These are phyloP conservation scores for Leptopterna dolabrata DNA, from an alignment of 2,888 invertebrate species.

Conservation along the genomic window DNA sequence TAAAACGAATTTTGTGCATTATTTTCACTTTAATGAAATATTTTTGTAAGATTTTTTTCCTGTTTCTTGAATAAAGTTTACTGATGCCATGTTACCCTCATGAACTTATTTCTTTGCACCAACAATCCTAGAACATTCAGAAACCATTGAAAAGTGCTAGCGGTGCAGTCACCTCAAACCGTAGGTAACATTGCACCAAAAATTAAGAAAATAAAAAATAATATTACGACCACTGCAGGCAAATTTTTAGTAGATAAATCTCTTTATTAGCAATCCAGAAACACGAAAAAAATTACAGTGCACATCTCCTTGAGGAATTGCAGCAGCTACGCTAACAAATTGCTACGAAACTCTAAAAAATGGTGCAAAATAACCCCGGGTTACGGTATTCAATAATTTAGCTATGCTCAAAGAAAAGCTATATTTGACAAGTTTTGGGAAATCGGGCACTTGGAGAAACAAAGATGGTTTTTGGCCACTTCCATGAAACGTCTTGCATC, in stretches of 20 bases:
- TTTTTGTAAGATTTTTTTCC: no score
- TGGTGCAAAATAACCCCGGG: not conserved
- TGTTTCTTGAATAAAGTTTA: no score
- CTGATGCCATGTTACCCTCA: not conserved
- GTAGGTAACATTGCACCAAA: not conserved
- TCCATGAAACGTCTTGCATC: no score
- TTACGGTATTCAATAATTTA: no score
- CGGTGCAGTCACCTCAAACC: no score
- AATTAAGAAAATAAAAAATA: not conserved
- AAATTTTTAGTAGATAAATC: not conserved
- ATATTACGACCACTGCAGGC: not conserved
- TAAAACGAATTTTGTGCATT: no score
- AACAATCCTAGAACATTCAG: not conserved
- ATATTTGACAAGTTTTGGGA: no score
- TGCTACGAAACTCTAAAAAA: not conserved
- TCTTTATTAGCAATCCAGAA: not conserved
- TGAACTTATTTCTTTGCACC: not conserved
- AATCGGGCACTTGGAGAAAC: no score
- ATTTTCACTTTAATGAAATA: no score
- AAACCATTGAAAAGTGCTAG: not conserved
- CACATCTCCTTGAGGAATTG: not conserved
- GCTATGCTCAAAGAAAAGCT: no score
- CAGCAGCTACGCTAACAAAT: not conserved
- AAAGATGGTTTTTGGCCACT: no score
- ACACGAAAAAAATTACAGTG: not conserved